Conservation (phyloP, 2,113 vertebrate genomes). For the Baryphthengus martii region DNA sequence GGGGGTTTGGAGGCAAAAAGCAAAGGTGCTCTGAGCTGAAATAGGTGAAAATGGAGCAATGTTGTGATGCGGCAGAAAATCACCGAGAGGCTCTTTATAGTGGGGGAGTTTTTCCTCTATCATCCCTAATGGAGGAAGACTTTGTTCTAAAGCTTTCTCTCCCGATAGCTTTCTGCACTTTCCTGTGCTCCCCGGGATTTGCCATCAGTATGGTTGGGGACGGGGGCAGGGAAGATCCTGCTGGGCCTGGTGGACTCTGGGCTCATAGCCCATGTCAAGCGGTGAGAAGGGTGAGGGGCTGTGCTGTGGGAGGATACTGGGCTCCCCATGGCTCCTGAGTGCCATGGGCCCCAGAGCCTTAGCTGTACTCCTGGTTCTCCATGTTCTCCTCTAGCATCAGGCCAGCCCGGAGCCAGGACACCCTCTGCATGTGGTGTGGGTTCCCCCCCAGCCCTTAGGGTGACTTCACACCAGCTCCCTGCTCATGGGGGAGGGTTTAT, state of each 20-base stretch:
- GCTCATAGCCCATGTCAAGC: fast-evolving
- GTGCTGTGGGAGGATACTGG: not conserved
- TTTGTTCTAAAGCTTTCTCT: not conserved
- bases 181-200: not conserved
- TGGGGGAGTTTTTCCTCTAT: not conserved
- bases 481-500: not conserved
- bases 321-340: fast-evolving
- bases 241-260: not conserved
- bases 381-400: not conserved
- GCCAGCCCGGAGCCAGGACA: not conserved
- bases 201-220: not conserved
- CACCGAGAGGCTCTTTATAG: not conserved
- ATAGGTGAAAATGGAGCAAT: not conserved
- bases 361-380: not conserved
- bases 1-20: not conserved
- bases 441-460: fast-evolving
- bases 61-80: not conserved
- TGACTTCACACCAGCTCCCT: not conserved
- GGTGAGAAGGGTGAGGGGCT: not conserved
- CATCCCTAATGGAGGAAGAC: not conserved
- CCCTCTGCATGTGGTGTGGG: not conserved
- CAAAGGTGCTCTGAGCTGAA: not conserved
- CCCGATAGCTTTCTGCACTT: not conserved
- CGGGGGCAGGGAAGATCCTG: not conserved
- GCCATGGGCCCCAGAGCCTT: not conserved